phyloP scores from a whole-genome alignment of 2,113 vertebrate genomes.

The human region DNA sequence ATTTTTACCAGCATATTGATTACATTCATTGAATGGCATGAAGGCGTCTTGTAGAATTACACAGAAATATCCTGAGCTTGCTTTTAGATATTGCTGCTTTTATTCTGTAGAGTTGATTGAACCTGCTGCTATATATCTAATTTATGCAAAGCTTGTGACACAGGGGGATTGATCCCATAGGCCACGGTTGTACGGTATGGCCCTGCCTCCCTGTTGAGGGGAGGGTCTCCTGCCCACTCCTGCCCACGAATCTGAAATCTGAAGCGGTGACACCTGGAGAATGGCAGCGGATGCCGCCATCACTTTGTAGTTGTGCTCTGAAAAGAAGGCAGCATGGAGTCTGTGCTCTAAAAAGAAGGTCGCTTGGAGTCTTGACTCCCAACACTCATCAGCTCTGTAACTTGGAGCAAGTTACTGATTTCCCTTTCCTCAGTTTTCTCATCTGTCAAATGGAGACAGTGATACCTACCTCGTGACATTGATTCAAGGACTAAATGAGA shows the following conservation, averaged over 20 bases:
- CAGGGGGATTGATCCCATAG: neutral
- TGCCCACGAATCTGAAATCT: neutral
- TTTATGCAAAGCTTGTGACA: slow-evolving; percentile 57
- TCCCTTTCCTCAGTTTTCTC: neutral
- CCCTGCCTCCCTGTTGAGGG: neutral
- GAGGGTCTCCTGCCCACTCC: neutral
- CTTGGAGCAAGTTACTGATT: neutral
- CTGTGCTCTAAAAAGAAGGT: neutral
- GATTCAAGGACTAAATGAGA: neutral
- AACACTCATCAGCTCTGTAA: neutral
- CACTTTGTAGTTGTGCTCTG: neutral
- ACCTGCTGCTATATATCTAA: slow-evolving; percentile 63
- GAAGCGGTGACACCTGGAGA: neutral
- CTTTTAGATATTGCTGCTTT: slow-evolving; percentile 70
- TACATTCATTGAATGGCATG: slow-evolving; percentile 41
- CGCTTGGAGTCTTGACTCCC: neutral
- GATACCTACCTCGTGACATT: neutral
- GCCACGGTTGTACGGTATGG: neutral
- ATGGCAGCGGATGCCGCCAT: neutral
- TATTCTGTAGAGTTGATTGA: slow-evolving; percentile 73
- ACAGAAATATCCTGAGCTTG: slow-evolving; percentile 60
- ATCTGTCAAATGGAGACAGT: neutral
- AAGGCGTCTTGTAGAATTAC: slow-evolving; percentile 61
- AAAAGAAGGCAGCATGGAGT: neutral
- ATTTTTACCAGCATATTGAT: slow-evolving; percentile 73